Evolutionary conservation across 2,113 vertebrate species (phyloP).

Genomic region (Ammodramus savannarum): DNA sequence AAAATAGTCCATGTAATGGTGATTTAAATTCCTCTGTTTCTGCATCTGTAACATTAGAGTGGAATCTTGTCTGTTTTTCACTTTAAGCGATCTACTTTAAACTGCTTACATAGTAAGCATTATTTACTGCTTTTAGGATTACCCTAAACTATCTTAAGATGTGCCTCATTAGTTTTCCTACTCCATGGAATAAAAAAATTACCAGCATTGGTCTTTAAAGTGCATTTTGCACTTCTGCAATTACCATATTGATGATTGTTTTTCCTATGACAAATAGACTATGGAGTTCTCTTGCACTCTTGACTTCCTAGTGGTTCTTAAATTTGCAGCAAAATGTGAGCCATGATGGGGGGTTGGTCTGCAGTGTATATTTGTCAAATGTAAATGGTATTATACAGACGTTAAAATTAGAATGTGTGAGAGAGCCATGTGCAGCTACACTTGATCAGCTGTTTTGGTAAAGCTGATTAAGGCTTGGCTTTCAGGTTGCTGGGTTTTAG

Average conservation of each 20-base stretch:
- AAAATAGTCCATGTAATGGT: neutral
- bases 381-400: neutral
- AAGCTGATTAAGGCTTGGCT: neutral
- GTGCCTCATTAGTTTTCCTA: slow-evolving; percentile 27
- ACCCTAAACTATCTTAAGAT: slow-evolving; percentile 9
- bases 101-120: neutral
- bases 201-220: neutral
- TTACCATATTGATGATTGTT: slow-evolving; percentile 1
- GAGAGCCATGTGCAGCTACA: neutral
- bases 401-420: neutral
- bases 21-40: neutral
- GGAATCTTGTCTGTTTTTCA: neutral
- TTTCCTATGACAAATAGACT: neutral
- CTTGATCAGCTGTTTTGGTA: neutral
- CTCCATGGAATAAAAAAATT: neutral
- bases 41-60: neutral
- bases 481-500: neutral
- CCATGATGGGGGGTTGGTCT: neutral
- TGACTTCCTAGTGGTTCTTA: neutral
- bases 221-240: neutral
- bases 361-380: neutral
- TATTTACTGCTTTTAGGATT: slow-evolving; percentile 28
- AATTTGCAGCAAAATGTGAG: neutral
- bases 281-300: neutral
- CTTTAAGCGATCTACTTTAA: neutral